Percentiles rank a stretch among this genome's conserved stretches.
These are phyloP conservation scores for Anthophora plumipes DNA, from an alignment of 2,888 invertebrate genomes.

Conservation along the genomic window DNA sequence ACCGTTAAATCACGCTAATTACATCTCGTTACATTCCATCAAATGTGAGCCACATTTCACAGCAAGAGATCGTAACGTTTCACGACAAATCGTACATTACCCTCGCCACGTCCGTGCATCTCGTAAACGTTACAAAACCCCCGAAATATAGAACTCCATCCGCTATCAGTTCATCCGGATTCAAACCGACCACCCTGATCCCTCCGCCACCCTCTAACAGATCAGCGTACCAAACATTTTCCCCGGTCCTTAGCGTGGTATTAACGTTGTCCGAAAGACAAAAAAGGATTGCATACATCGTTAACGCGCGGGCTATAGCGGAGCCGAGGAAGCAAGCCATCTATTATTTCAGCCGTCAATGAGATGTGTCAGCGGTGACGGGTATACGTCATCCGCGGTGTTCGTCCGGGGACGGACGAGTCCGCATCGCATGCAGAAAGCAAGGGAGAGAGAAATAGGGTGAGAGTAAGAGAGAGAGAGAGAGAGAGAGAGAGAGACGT, in stretches of 20 bases:
- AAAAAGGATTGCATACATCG: conserved; percentile 71
- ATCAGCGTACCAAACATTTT: conserved; percentile 54
- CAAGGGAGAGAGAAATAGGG: neutral
- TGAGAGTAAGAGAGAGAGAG: neutral
- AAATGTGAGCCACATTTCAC: neutral
- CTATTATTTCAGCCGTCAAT: conserved; percentile 75
- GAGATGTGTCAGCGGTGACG: conserved; percentile 74
- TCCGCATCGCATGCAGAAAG: conserved; percentile 23
- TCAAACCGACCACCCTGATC: neutral
- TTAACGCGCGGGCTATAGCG: conserved; percentile 65
- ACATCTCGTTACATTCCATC: no score
- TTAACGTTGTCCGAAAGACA: conserved; percentile 55
- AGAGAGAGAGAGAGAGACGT: neutral
- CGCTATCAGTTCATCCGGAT: conserved; percentile 25
- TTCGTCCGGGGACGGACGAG: conserved; percentile 68
- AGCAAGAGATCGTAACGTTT: neutral
- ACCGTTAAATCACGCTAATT: neutral
- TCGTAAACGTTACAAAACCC: neutral
- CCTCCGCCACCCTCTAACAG: neutral
- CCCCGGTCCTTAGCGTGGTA: conserved; percentile 57
- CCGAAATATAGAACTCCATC: neutral
- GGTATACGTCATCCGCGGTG: conserved; percentile 74
- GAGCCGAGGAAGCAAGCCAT: conserved; percentile 70
- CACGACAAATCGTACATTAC: neutral
- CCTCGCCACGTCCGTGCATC: neutral